phyloP scores from a whole-genome alignment of 2,797 vertebrate species.

The Ataeniobius toweri region DNA sequence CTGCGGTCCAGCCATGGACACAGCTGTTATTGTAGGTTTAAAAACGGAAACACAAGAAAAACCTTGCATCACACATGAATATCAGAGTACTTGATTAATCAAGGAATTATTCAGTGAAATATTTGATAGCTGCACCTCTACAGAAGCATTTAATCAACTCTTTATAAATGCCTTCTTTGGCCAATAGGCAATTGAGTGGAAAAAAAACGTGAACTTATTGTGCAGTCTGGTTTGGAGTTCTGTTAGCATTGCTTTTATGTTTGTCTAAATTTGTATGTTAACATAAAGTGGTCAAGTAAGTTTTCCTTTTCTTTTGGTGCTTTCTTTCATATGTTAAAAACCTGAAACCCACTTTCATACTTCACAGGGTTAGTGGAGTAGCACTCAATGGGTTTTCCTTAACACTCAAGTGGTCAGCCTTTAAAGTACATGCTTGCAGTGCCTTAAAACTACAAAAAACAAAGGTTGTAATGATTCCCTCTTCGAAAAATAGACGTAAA shows the following conservation, averaged over 20 bases:
- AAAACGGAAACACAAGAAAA: not conserved
- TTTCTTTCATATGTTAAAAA: slow-evolving; percentile 24
- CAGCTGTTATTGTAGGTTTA: not conserved
- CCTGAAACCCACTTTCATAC: slow-evolving; percentile 16
- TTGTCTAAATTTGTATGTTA: slow-evolving; percentile 3
- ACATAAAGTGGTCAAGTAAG: not conserved
- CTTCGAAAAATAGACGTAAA: slow-evolving; percentile 18
- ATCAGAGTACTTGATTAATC: not conserved
- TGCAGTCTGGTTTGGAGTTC: slow-evolving; percentile 1
- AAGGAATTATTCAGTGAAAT: not conserved
- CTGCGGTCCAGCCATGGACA: not conserved
- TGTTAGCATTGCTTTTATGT: not conserved
- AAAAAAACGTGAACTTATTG: not conserved
- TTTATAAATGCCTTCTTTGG: not conserved
- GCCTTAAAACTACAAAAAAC: not conserved
- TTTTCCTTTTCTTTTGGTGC: not conserved
- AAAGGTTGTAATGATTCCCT: slow-evolving; percentile 29
- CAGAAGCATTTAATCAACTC: not conserved
- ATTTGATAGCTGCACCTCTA: not conserved
- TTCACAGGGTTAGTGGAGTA: slow-evolving; percentile 12
- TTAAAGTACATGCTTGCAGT: not conserved
- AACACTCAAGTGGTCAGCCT: not conserved
- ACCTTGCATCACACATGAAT: not conserved
- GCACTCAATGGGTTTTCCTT: slow-evolving; percentile 39
- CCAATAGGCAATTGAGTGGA: not conserved